These are phyloP conservation scores for Apodemia duryi DNA, from an alignment of 2,888 invertebrate genomes.

Conservation along the genomic window DNA sequence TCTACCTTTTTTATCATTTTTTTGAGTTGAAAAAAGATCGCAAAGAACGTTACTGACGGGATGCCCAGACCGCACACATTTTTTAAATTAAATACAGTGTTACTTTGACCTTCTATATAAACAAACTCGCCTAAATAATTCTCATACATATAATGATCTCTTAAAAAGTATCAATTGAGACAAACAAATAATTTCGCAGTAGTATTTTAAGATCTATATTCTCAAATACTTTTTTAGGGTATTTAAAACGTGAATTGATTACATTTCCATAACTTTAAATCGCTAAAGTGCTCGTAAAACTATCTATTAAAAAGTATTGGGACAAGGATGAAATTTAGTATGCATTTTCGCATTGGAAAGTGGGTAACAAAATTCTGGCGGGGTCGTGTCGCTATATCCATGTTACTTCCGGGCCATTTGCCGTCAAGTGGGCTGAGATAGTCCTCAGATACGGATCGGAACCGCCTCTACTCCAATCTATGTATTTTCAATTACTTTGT, in stretches of 20 bases:
- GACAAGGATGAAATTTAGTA: constrained; percentile 38
- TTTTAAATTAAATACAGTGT: too few species aligned
- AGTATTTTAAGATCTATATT: too few species aligned
- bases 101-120: too few species aligned
- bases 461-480: constrained; percentile 51
- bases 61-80: too few species aligned
- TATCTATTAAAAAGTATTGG: constrained; percentile 14
- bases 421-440: constrained; percentile 71
- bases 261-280: constrained; percentile 3
- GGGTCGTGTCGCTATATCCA: constrained; percentile 61
- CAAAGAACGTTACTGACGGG: too few species aligned
- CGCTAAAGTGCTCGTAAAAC: constrained; percentile 3
- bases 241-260: neutral
- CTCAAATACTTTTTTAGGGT: too few species aligned
- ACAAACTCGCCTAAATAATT: too few species aligned
- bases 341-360: constrained; percentile 48
- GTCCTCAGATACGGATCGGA: constrained; percentile 68
- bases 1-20: too few species aligned
- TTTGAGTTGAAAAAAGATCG: too few species aligned
- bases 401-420: constrained; percentile 70
- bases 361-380: constrained; percentile 56
- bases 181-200: too few species aligned
- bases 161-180: too few species aligned
- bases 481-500: constrained; percentile 60
- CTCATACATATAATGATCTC: too few species aligned